Conservation (phyloP, 2,888 invertebrate genomes). For the Seira sanloemensis region DNA sequence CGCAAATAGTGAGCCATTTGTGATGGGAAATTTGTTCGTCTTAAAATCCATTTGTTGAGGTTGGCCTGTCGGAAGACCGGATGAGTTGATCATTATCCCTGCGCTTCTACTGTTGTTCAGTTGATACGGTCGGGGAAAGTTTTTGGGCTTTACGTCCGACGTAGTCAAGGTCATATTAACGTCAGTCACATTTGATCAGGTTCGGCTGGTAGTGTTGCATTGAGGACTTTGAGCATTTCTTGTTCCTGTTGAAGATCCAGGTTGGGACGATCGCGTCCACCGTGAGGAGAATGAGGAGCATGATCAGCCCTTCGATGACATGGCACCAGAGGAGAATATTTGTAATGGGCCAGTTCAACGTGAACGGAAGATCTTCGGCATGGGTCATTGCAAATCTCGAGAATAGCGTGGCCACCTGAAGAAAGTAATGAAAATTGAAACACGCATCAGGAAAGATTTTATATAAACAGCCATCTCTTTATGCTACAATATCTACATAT, state of each 20-base stretch:
- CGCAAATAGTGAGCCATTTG: conserved; percentile 68
- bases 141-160: conserved; percentile 40
- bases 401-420: conserved; percentile 62
- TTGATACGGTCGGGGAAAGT: conserved; percentile 39
- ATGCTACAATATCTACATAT: no score
- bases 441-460: no score
- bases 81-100: conserved; percentile 33
- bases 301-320: conserved; percentile 63
- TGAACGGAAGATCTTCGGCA: conserved; percentile 37
- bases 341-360: conserved; percentile 66
- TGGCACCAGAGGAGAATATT: conserved; percentile 66
- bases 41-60: conserved; percentile 52
- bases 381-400: conserved; percentile 56
- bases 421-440: background rate
- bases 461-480: no score
- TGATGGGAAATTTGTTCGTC: conserved; percentile 67
- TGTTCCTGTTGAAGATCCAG: conserved; percentile 64
- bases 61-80: conserved; percentile 39
- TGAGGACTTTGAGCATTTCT: conserved; percentile 32
- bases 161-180: conserved; percentile 56
- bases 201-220: conserved; percentile 55
- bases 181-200: conserved; percentile 57
- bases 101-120: conserved; percentile 49
- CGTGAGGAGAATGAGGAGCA: conserved; percentile 61
- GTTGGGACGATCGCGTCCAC: conserved; percentile 66